Evolutionary conservation across 2,888 invertebrate genomes (phyloP).

Genomic region (Himalopsyche anomala): DNA sequence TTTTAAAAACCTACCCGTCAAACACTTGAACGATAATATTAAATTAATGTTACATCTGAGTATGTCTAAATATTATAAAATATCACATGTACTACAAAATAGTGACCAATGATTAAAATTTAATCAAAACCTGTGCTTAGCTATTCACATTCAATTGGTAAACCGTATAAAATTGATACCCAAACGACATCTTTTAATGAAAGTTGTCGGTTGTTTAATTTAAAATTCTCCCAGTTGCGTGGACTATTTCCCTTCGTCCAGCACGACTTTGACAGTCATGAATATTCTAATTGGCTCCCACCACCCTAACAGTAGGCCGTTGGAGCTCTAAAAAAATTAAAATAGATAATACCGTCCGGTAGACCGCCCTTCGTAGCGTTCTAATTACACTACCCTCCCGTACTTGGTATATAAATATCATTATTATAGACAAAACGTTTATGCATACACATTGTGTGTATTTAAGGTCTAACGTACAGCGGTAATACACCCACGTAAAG

Average conservation of each 20-base stretch:
- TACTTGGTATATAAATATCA: slow-evolving; percentile 63
- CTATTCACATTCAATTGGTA: slow-evolving; percentile 37
- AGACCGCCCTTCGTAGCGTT: slow-evolving; percentile 49
- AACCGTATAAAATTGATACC: slow-evolving; percentile 33
- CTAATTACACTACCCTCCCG: slow-evolving; percentile 55
- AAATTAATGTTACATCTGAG: too few relatives aligned
- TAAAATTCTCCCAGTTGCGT: slow-evolving; percentile 38
- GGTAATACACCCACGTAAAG: slow-evolving; percentile 55
- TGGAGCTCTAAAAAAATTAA: slow-evolving; percentile 61
- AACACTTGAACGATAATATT: too few relatives aligned
- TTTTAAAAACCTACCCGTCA: too few relatives aligned
- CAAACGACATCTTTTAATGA: slow-evolving; percentile 37
- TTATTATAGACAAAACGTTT: slow-evolving; percentile 61
- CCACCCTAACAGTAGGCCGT: slow-evolving; percentile 50
- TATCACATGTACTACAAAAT: neutral
- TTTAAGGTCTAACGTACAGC: slow-evolving; percentile 7
- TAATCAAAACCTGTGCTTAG: slow-evolving; percentile 5
- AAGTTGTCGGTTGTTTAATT: slow-evolving; percentile 40
- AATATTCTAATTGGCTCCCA: slow-evolving; percentile 61
- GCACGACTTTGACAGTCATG: slow-evolving; percentile 56
- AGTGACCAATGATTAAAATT: neutral
- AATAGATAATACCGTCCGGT: slow-evolving; percentile 60
- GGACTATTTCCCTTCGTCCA: slow-evolving; percentile 40
- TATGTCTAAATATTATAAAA: too few relatives aligned
- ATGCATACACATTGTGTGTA: slow-evolving; percentile 61